A percentile compares a stretch with the other conserved stretches of the same genome.
Evolutionary conservation across 2,888 invertebrate species (phyloP).

Genomic region (Gastracanthus pulcherrimus): DNA sequence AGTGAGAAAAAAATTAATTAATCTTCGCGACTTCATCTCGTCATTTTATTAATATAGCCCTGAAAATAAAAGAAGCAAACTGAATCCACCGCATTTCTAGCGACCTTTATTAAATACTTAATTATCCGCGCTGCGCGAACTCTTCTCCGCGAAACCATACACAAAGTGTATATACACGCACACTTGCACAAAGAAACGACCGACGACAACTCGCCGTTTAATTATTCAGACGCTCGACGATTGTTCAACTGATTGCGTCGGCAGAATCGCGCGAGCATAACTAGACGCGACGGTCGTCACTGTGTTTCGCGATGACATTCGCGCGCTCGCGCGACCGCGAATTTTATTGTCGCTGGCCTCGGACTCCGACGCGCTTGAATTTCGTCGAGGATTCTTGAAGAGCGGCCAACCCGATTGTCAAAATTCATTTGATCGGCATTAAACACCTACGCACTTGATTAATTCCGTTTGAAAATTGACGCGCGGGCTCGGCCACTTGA

Average conservation of each 20-base stretch:
- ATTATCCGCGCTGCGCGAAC: background rate
- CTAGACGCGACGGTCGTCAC: background rate
- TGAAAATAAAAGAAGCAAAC: too few species aligned
- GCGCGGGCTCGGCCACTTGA: background rate
- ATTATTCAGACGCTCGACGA: background rate
- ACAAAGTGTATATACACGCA: background rate
- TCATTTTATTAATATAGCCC: too few species aligned
- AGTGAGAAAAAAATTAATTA: too few species aligned
- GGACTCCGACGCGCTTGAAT: background rate
- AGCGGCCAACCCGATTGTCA: conserved; percentile 19
- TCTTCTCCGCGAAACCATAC: too few species aligned
- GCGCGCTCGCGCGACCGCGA: background rate
- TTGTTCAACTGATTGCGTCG: conserved; percentile 33
- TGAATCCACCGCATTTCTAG: too few species aligned
- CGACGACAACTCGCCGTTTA: background rate
- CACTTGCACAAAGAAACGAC: background rate
- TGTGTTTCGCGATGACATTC: conserved; percentile 14
- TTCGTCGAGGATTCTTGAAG: conserved; percentile 13
- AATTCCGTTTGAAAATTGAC: conserved; percentile 25
- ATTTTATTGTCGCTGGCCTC: background rate
- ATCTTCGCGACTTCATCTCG: too few species aligned
- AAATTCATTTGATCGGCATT: conserved; percentile 30
- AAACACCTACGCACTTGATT: conserved; percentile 30
- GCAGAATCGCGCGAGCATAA: background rate
- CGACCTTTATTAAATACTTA: conserved; percentile 4